phyloP scores from a whole-genome alignment of 2,888 invertebrate genomes.

The Tridacna gigas region DNA sequence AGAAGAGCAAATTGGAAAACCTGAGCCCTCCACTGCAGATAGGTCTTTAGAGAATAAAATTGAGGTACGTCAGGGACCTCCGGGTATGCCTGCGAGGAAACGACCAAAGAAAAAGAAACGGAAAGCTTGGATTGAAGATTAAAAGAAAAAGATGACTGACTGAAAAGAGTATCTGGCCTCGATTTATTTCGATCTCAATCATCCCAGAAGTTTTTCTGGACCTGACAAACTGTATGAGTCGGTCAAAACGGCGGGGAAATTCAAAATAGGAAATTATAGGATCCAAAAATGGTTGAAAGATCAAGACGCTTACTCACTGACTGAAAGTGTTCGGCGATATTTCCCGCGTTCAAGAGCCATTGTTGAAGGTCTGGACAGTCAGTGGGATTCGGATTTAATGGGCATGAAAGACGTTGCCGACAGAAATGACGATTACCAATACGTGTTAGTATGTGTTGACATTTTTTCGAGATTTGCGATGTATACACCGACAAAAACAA shows the following conservation, averaged over 20 bases:
- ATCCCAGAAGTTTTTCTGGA: conserved; percentile 27
- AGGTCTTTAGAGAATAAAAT: too few species aligned
- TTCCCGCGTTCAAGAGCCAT: conserved; percentile 27
- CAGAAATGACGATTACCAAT: conserved; percentile 32
- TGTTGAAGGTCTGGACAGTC: conserved; percentile 39
- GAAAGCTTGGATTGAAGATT: too few species aligned
- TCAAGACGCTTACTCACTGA: conserved; percentile 36
- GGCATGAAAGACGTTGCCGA: conserved; percentile 32
- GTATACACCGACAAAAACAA: neutral
- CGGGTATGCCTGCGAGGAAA: conserved; percentile 4
- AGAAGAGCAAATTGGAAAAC: neutral
- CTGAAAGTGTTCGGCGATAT: conserved; percentile 24
- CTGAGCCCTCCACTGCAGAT: neutral
- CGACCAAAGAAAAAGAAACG: too few species aligned
- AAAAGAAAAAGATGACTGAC: conserved; percentile 22
- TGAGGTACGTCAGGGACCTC: neutral
- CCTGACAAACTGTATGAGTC: conserved; percentile 23
- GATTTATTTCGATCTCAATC: conserved; percentile 4
- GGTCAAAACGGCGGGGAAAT: too few species aligned
- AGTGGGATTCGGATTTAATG: conserved; percentile 41
- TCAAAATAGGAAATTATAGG: too few species aligned
- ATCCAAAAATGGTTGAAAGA: conserved; percentile 39
- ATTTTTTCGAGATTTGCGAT: conserved; percentile 9
- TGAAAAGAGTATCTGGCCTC: conserved; percentile 46
- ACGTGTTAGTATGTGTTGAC: conserved; percentile 13